Base-by-base conservation (phyloP, 2,113 vertebrate species). In the Mesitornis unicolor region DNA sequence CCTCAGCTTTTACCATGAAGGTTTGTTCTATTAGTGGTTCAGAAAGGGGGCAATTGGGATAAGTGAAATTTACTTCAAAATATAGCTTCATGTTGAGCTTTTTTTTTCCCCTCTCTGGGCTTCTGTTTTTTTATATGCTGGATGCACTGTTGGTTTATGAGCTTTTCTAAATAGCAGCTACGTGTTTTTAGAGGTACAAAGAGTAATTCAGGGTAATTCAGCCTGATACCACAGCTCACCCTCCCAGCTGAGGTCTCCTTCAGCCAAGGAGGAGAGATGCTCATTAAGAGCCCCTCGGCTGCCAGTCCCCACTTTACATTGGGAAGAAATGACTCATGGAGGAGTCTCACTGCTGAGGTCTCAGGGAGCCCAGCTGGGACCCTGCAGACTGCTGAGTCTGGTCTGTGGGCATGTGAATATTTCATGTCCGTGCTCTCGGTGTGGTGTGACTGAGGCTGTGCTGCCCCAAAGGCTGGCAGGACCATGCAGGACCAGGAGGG, bases 401-500 rank as follows among this genome's bases (percentile, higher is more conserved):
- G 15, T 61, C 33, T 0, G 0, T 50, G 50, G 16, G 21, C n/a
- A 35, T 1, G 17, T n/a, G 63, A 50, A 18, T 89, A 38, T 80
- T 90, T 84, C 45, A 61, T 21, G 29, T 28, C 12, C 73, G 63
- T 74, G 50, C 48, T 56, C 57, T 76, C 24, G 9, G 19, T 31
- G 42, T 0, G 1, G 3, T 57, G 57, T 28, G 53, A 7, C 0
- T 21, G 47, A 65, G 40, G 20, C 26, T 38, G 42, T 33, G 50
- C 28, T 83, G 59, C 15, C 36, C 47, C 29, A 16, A 35, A 61
- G n/a, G 3, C 10, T 61, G 38, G 14, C 16, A 50, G 69, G 33
- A 14, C 25, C 1, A 0, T 26, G 51, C n/a, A n/a, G n/a, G n/a
- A n/a, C 16, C 0, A 0, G 14, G 29, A 13, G 21, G 7, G 24